These are phyloP conservation scores for Macrotrachela quadricornifera DNA, from an alignment of 1,140 invertebrate genomes.

Conservation along the genomic window DNA sequence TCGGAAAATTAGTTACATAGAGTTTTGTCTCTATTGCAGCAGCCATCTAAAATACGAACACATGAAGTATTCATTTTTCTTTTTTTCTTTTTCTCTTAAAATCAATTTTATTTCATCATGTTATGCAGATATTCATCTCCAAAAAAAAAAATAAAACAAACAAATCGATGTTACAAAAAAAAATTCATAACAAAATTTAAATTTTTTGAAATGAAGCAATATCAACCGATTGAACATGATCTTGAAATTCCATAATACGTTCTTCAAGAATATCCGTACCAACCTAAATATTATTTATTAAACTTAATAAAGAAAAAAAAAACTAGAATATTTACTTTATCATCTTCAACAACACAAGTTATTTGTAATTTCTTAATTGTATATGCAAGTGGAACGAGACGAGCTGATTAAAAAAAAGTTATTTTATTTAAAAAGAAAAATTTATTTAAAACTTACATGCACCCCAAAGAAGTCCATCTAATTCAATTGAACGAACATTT, in stretches of 20 bases:
- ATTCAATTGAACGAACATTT: slow-evolving; percentile 49
- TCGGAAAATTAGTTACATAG: slow-evolving; percentile 2
- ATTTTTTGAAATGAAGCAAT: slow-evolving; percentile 9
- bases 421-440: no score
- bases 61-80: no score
- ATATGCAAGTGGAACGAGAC: slow-evolving; percentile 64
- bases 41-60: no score
- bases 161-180: neutral
- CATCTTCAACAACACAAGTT: slow-evolving; percentile 66
- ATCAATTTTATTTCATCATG: no score
- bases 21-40: neutral
- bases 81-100: no score
- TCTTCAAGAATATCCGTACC: slow-evolving; percentile 66
- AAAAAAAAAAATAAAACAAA: no score
- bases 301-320: neutral
- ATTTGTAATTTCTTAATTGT: slow-evolving; percentile 85
- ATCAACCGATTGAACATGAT: slow-evolving; percentile 33
- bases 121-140: no score
- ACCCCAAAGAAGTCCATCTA: slow-evolving; percentile 77
- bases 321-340: slow-evolving; percentile 46
- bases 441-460: no score
- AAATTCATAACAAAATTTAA: neutral
- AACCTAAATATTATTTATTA: slow-evolving; percentile 19
- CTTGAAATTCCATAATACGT: slow-evolving; percentile 59
- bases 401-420: no score